Evolutionary conservation across 2,113 vertebrate genomes (phyloP).

Genomic region (Castor canadensis): DNA sequence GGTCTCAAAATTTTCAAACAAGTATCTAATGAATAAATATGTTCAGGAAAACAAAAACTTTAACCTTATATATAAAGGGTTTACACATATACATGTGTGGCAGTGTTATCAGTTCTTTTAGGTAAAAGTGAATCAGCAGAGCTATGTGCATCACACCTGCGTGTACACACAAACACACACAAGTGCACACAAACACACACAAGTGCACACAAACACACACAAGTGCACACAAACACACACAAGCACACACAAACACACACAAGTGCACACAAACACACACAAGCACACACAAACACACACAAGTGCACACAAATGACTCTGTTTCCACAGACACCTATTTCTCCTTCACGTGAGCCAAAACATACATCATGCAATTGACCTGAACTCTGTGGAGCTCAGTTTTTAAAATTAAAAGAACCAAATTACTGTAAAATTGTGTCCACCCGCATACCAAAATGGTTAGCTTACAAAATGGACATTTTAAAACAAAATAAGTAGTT

Average conservation of each 20-base stretch:
- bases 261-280: accelerated
- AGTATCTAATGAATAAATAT: neutral
- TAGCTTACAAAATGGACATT: neutral
- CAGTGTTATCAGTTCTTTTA: neutral
- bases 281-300: neutral
- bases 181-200: neutral
- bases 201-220: accelerated
- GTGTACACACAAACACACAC: accelerated
- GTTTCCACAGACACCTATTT: neutral
- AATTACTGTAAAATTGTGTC: neutral
- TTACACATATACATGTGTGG: neutral
- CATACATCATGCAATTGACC: neutral
- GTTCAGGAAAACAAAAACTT: neutral
- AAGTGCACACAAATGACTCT: neutral
- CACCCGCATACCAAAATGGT: neutral
- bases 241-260: neutral
- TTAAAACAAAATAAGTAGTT: neutral
- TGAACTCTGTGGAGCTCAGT: neutral
- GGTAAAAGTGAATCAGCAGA: neutral
- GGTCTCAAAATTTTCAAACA: neutral
- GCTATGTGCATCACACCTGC: neutral
- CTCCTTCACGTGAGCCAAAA: neutral
- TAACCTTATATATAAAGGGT: neutral
- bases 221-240: neutral
- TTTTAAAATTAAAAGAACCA: neutral